Conservation (phyloP, 2,888 invertebrate species). For the Platypus cylindrus region DNA sequence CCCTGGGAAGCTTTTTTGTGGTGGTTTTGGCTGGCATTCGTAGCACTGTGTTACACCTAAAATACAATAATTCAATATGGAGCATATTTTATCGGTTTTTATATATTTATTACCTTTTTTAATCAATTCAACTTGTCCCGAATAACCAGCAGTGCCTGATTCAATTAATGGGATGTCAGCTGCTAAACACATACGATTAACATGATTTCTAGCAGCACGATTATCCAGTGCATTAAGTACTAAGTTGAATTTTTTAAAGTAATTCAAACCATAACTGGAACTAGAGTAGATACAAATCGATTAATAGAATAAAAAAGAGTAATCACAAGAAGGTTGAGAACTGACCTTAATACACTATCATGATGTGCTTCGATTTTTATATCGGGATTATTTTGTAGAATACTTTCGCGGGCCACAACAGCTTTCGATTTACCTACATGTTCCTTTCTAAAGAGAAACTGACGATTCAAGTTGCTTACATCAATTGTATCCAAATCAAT, state of each 20-base stretch:
- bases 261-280: conserved; percentile 77
- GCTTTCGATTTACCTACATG: conserved; percentile 98
- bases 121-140: conserved; percentile 65
- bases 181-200: conserved; percentile 96
- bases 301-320: conserved; percentile 2
- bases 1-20: conserved; percentile 89
- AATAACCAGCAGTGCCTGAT: conserved; percentile 94
- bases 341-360: conserved; percentile 84
- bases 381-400: conserved; percentile 76
- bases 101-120: conserved; percentile 15
- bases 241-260: conserved; percentile 80
- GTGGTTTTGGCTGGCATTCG: conserved; percentile 86
- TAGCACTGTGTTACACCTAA: conserved; percentile 90
- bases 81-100: neutral
- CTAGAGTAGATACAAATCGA: no score
- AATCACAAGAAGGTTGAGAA: conserved; percentile 14
- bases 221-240: conserved; percentile 98
- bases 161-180: conserved; percentile 90
- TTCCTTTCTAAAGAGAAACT: conserved; percentile 96
- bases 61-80: neutral
- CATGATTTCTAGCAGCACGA: conserved; percentile 90
- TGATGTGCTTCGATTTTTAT: conserved; percentile 82
- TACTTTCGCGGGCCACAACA: conserved; percentile 79
- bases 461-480: conserved; percentile 95
- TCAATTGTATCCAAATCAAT: conserved; percentile 99